Evolutionary conservation across 1,140 invertebrate species (phyloP).

Genomic region (Drosophila saltans): DNA sequence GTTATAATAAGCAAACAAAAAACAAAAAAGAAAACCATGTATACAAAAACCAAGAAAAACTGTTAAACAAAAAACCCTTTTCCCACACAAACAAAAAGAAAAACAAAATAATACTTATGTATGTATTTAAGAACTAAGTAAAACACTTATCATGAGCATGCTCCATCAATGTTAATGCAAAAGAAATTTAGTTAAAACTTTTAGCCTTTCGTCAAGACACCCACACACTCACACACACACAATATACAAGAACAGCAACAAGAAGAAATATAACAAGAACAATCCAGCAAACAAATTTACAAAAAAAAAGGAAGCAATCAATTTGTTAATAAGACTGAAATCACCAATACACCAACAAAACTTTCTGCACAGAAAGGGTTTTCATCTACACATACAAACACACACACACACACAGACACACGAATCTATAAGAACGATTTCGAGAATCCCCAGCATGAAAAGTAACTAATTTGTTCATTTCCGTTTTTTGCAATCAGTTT

Average conservation of each 20-base stretch:
- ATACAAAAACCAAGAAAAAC: constrained; percentile 63
- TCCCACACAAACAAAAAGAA: constrained; percentile 8
- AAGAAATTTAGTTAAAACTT: constrained; percentile 50
- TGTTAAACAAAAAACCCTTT: constrained; percentile 20
- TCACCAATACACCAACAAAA: constrained; percentile 31
- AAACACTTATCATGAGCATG: constrained; percentile 75
- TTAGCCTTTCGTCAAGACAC: constrained; percentile 38
- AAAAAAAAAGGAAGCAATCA: constrained; percentile 68
- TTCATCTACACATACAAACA: constrained; percentile 39
- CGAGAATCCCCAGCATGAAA: constrained; percentile 45
- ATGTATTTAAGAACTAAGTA: constrained; percentile 72
- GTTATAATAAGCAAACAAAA: constrained; percentile 67
- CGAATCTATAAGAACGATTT: constrained; percentile 23
- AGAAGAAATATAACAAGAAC: constrained; percentile 59
- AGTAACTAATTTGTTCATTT: constrained; percentile 25
- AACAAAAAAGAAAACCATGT: constrained; percentile 40
- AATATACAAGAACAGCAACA: constrained; percentile 32
- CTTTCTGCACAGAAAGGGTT: constrained; percentile 27
- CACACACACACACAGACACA: constrained; percentile 31
- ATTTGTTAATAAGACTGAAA: constrained; percentile 77
- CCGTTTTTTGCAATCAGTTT: constrained; percentile 28
- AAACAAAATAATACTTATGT: constrained; percentile 5
- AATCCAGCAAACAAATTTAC: constrained; percentile 79
- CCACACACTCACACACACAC: constrained; percentile 6
- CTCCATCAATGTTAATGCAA: constrained; percentile 64